Evolutionary conservation across 2,888 invertebrate species (phyloP).

Genomic region (Apocheima hispidaria): DNA sequence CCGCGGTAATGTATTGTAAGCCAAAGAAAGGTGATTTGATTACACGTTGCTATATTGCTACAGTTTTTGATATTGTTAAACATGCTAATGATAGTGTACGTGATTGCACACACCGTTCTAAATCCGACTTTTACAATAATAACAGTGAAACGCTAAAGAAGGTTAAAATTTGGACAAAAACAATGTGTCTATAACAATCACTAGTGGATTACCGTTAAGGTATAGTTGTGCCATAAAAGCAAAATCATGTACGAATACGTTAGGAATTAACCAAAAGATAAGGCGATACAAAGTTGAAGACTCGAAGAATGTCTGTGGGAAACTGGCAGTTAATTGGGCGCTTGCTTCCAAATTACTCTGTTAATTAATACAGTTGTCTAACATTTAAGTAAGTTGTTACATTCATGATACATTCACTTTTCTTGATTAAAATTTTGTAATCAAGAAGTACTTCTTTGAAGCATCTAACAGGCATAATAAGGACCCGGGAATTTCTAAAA

Average conservation of each 20-base stretch:
- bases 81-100: constrained; percentile 32
- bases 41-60: constrained; percentile 23
- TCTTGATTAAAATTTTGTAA: constrained; percentile 11
- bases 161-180: constrained; percentile 33
- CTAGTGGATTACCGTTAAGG: constrained; percentile 48
- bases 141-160: constrained; percentile 28
- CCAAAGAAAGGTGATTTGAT: constrained; percentile 20
- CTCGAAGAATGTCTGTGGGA: constrained; percentile 46
- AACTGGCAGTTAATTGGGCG: constrained; percentile 39
- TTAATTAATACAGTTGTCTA: constrained; percentile 38
- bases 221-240: constrained; percentile 47
- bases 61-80: constrained; percentile 34
- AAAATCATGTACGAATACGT: constrained; percentile 48
- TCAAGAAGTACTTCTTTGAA: no score
- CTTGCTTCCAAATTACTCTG: constrained; percentile 42
- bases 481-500: no score
- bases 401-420: constrained; percentile 22
- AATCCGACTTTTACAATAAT: constrained; percentile 35
- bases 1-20: constrained; percentile 9
- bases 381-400: constrained; percentile 15
- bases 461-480: no score
- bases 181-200: no score
- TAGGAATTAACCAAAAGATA: constrained; percentile 43
- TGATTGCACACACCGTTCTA: constrained; percentile 27
- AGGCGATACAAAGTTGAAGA: constrained; percentile 34